Conservation (phyloP, 1,140 invertebrate genomes). For the Camponotus vicinus region DNA sequence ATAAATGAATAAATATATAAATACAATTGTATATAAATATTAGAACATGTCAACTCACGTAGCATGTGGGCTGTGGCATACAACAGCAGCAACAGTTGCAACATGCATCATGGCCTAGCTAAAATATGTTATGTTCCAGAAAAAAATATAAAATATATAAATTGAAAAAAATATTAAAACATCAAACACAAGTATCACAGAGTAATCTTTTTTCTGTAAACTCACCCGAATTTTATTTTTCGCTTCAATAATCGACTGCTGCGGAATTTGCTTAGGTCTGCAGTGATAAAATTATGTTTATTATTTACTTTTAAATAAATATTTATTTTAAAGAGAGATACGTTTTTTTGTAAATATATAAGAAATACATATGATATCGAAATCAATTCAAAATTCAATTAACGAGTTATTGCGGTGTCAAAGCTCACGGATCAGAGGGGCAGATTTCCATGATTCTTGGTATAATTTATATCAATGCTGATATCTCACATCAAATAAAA, state of each 20-base stretch:
- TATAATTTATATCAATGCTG: background rate
- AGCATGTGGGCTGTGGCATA: constrained; percentile 65
- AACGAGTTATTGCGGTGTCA: constrained; percentile 41
- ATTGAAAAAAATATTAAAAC: background rate
- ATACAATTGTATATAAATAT: background rate
- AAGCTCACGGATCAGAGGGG: constrained; percentile 74
- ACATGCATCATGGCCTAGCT: constrained; percentile 78
- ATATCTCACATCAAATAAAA: background rate
- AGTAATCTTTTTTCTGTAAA: background rate
- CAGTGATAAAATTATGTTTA: constrained; percentile 2
- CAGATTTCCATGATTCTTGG: constrained; percentile 79
- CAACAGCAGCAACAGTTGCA: constrained; percentile 82
- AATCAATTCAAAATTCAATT: constrained; percentile 22
- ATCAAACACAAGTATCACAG: background rate
- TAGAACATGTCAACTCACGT: constrained; percentile 70
- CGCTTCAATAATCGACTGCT: constrained; percentile 74
- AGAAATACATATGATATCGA: constrained; percentile 10
- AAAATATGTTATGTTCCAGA: constrained; percentile 33
- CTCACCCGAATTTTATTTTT: constrained; percentile 82
- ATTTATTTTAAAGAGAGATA: constrained; percentile 3
- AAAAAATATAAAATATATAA: background rate
- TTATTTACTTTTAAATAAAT: background rate
- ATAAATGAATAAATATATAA: background rate
- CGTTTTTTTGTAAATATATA: background rate
- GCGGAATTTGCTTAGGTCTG: constrained; percentile 55